phyloP scores from a whole-genome alignment of 2,888 invertebrate species.

The Mythimna pallens region DNA sequence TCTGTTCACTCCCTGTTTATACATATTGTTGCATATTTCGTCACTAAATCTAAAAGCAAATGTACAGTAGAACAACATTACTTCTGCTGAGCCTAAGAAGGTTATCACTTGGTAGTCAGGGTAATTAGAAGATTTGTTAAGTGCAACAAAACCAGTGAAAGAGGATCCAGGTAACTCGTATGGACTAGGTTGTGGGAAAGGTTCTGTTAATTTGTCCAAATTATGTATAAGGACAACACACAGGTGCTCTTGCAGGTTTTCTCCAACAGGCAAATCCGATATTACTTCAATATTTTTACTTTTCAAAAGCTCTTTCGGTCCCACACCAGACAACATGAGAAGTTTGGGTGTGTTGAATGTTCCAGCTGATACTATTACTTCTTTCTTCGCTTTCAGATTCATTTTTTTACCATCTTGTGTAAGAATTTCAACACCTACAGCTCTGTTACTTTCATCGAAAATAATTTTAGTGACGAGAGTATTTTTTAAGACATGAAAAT shows the following conservation, averaged over 20 bases:
- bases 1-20: conserved; percentile 36
- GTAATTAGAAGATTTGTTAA: conserved; percentile 58
- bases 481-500: conserved; percentile 69
- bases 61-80: conserved; percentile 67
- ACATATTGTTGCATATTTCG: conserved; percentile 65
- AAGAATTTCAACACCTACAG: conserved; percentile 64
- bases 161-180: conserved; percentile 57
- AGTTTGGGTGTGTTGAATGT: conserved; percentile 71
- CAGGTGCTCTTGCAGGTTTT: conserved; percentile 73
- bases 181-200: conserved; percentile 65
- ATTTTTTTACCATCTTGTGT: conserved; percentile 57
- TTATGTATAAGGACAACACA: conserved; percentile 54
- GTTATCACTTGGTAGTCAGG: conserved; percentile 66
- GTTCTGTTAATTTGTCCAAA: conserved; percentile 78
- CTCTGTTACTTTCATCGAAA: conserved; percentile 61
- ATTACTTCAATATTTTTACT: conserved; percentile 67
- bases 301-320: conserved; percentile 70
- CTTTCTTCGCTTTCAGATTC: conserved; percentile 65
- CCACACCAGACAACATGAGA: conserved; percentile 75
- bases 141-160: conserved; percentile 65
- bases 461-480: conserved; percentile 67
- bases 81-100: conserved; percentile 47
- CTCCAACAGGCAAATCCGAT: conserved; percentile 73
- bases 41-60: conserved; percentile 88
- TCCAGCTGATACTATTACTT: conserved; percentile 73